phyloP scores from a whole-genome alignment of 2,888 invertebrate species.

The Dorcus hopei region DNA sequence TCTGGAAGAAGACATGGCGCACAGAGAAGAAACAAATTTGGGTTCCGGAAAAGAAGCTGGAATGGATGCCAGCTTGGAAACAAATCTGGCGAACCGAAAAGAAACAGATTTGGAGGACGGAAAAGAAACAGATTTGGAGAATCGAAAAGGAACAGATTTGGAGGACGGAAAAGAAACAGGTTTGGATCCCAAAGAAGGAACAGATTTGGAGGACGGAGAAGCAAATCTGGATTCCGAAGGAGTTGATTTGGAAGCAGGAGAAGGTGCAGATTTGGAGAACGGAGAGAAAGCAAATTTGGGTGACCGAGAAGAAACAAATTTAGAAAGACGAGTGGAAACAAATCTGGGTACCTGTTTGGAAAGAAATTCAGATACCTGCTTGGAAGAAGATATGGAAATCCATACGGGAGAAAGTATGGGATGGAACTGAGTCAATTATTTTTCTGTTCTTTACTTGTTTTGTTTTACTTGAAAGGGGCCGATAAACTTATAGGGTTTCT shows the following conservation, averaged over 20 bases:
- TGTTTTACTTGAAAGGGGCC: no score
- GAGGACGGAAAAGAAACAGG: constrained; percentile 66
- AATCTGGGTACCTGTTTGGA: constrained; percentile 58
- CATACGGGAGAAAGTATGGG: constrained; percentile 73
- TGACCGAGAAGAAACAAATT: constrained; percentile 55
- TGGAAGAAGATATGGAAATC: constrained; percentile 75
- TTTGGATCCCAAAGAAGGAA: constrained; percentile 59
- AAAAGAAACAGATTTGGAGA: constrained; percentile 59
- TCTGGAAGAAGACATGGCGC: constrained; percentile 62
- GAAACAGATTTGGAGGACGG: constrained; percentile 61
- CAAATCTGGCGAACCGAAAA: constrained; percentile 69
- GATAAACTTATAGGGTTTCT: no score
- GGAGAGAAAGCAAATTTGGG: constrained; percentile 60
- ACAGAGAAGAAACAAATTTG: constrained; percentile 59
- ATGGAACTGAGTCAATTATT: constrained; percentile 40
- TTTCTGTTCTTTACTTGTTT: constrained; percentile 20
- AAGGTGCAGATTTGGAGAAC: constrained; percentile 53
- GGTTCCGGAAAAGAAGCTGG: constrained; percentile 62
- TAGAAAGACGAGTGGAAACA: constrained; percentile 73
- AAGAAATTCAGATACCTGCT: constrained; percentile 61
- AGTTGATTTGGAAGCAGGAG: constrained; percentile 50
- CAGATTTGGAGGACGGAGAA: constrained; percentile 54
- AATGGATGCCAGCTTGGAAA: constrained; percentile 67
- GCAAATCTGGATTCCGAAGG: constrained; percentile 58
- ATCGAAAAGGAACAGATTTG: constrained; percentile 59